These are phyloP conservation scores for Lasioglossum leucozonium DNA, from an alignment of 2,888 invertebrate genomes.

Conservation along the genomic window DNA sequence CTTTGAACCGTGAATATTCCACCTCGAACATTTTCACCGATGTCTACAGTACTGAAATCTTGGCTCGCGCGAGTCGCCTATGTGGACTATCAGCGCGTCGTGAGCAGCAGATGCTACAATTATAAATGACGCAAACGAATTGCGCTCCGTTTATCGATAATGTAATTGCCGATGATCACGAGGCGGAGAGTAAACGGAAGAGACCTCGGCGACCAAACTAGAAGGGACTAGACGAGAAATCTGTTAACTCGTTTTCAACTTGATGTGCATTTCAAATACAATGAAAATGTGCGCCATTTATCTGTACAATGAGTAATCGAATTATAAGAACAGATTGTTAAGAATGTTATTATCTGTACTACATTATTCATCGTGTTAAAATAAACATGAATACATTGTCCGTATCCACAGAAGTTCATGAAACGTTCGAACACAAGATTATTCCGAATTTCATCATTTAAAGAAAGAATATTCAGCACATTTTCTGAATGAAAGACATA, in stretches of 20 bases:
- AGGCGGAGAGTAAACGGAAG: not conserved
- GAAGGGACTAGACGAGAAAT: not conserved
- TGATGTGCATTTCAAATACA: not conserved
- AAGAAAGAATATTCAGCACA: not conserved
- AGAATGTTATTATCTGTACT: not conserved
- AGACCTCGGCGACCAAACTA: not conserved
- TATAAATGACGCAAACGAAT: constrained; percentile 37
- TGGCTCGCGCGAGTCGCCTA: not conserved
- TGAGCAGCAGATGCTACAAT: constrained; percentile 51
- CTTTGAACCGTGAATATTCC: constrained; percentile 52
- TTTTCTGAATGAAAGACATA: no score
- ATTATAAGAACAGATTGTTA: not conserved
- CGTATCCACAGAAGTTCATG: not conserved
- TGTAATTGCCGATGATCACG: not conserved
- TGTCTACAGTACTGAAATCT: constrained; percentile 28
- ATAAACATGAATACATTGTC: not conserved
- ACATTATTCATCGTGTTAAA: not conserved
- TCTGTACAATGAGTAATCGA: not conserved
- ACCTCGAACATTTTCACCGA: constrained; percentile 1
- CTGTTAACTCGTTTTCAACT: not conserved
- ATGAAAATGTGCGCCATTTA: constrained; percentile 6
- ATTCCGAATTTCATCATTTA: no score
- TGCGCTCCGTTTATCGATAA: constrained; percentile 26
- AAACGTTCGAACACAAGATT: not conserved
- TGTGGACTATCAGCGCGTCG: constrained; percentile 18